Base-by-base conservation (phyloP, 2,113 vertebrate species). In the Lagenorhynchus albirostris region DNA sequence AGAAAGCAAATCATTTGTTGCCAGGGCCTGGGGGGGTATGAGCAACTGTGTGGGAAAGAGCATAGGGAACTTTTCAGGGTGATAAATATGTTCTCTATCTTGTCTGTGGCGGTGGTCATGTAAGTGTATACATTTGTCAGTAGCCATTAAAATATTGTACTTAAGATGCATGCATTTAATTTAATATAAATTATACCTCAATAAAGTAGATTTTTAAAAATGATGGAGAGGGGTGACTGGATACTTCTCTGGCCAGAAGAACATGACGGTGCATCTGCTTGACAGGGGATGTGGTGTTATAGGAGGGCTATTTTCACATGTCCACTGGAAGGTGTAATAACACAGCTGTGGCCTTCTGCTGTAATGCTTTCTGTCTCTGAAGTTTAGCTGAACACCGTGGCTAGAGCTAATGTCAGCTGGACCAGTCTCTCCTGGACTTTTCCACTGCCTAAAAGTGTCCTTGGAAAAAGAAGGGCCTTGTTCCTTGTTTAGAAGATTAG, bases 251-350 rank as follows among this genome's bases (percentile, higher is more conserved):
- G 29, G 31, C 20, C 15, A 8, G 36, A 77, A 31, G 60, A 29
- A 41, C n/a, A 53, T 0, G 7, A 5, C 0, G 6, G 13, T 2
- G 2, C 6, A 5, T 6, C n/a, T 44, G 55, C 5, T 21, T 6
- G 44, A 0, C 0, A 9, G 68, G 29, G 14, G 99, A 96, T 99
- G 99, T 96, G 99, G 99, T 65, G 99, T 99, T 89, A 99, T 99
- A 60, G 99, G 99, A 15, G 93, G 99, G 99, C 99, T 91, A 99
- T 99, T 97, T 97, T 99, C 97, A 99, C 99, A 68, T 99, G 99
- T 98, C 99, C 99, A 20, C 98, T 99, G 96, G 99, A 99, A 98
- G 99, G 99, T 98, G 99, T 99, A 91, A 99, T 99, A 98, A 99
- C 99, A 65, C 99, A 99, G n/a, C 96, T 99, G 94, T 99, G 99